Conservation (phyloP, 92 coral and sea anemone genomes). For the Porites evermanni region DNA sequence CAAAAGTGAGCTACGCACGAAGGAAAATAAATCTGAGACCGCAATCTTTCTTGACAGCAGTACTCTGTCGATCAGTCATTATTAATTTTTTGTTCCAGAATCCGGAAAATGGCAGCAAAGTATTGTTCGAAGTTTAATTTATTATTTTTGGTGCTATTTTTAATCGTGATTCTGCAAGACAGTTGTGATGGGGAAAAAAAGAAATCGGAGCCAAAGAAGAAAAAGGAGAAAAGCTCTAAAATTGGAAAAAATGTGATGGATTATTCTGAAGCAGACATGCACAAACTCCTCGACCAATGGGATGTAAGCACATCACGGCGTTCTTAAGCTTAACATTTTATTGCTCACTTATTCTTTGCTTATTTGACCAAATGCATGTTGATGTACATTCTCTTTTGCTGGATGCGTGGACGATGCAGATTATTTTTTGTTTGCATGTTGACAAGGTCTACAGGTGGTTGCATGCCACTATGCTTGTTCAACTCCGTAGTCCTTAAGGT, state of each 20-base stretch:
- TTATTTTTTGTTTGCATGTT: no score
- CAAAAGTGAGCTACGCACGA: no score
- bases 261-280: conserved; percentile 90
- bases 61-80: no score
- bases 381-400: neutral
- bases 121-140: conserved; percentile 8
- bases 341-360: neutral
- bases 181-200: conserved; percentile 46
- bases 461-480: no score
- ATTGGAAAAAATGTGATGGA: conserved; percentile 91
- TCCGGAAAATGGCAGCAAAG: conserved; percentile 8
- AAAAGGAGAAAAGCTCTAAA: conserved; percentile 68
- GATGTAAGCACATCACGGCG: conserved; percentile 70
- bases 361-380: no score
- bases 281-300: conserved; percentile 93
- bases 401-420: no score
- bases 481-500: no score
- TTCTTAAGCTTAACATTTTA: neutral
- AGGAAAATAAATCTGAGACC: conserved; percentile 4
- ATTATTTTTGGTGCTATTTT: conserved; percentile 13
- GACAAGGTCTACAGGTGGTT: no score
- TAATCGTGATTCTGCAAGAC: conserved; percentile 37
- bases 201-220: conserved; percentile 46
- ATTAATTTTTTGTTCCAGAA: neutral
- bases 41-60: conserved; percentile 18